Evolutionary conservation across 2,888 invertebrate species (phyloP).

Genomic region (Pseudolycoriella hygida): DNA sequence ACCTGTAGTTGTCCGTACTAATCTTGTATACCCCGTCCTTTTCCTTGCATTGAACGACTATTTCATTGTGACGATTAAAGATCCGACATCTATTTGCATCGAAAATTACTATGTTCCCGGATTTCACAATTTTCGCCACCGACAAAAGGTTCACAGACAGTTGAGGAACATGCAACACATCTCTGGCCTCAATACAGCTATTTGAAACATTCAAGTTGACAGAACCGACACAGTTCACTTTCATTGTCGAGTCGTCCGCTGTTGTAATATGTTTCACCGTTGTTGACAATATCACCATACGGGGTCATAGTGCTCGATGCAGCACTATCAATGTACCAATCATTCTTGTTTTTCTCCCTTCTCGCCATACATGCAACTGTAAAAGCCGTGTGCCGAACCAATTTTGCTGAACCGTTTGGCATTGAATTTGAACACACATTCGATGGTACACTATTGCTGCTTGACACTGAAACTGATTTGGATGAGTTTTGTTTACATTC

Average conservation of each 20-base stretch:
- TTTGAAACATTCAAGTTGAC: constrained; percentile 7
- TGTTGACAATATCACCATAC: constrained; percentile 11
- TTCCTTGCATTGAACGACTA: constrained; percentile 9
- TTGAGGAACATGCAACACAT: constrained; percentile 8
- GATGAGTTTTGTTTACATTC: too few relatives aligned
- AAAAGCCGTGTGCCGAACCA: too few relatives aligned
- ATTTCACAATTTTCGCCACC: constrained; percentile 8
- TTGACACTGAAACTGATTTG: too few relatives aligned
- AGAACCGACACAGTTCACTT: constrained; percentile 10
- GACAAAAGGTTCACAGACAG: constrained; percentile 11
- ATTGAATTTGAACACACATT: too few relatives aligned
- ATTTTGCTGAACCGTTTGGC: too few relatives aligned
- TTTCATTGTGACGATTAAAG: constrained; percentile 6
- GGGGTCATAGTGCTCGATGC: constrained; percentile 15
- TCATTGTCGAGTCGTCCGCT: constrained; percentile 8
- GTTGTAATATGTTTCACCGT: constrained; percentile 6
- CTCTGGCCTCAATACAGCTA: background rate
- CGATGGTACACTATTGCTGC: too few relatives aligned
- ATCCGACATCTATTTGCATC: constrained; percentile 11
- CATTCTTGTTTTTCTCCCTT: too few relatives aligned
- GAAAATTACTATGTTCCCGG: constrained; percentile 12
- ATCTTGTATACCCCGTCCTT: constrained; percentile 9
- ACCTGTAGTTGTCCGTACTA: background rate
- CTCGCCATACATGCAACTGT: too few relatives aligned
- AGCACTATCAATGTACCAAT: constrained; percentile 21